Base-by-base conservation (phyloP, 2,113 vertebrate genomes). In the Tilapia sparmanii region DNA sequence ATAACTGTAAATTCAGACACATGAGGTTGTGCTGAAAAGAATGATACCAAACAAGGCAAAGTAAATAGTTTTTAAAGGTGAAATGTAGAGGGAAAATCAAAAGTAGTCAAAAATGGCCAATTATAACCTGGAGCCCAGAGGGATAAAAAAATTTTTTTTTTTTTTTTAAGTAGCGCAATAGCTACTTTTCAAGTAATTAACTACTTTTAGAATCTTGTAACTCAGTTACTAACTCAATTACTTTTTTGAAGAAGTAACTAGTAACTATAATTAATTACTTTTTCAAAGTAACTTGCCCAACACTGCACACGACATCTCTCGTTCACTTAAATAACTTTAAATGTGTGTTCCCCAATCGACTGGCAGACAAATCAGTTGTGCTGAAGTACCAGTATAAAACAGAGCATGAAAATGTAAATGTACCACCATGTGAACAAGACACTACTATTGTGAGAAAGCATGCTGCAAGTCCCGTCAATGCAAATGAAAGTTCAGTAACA, bases 111-210 rank as follows among this genome's bases (percentile, higher is more conserved):
- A 53, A 53, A n/a, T 53, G 50, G 19, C 50, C 50, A 53, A n/a
- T 53, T 53, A 53, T 53, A 53, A n/a, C 52, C 19, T 53, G 52
- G 19, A 53, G 19, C 52, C 52, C 52, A 54, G n/a, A 54, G 52
- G 52, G n/a, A 54, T 54, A 53, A 54, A 22, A 10, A 5, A 1
- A n/a, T n/a, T n/a, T n/a, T n/a, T n/a, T 26, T 26, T 0, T 0
- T 5, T 50, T 50, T 50, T 50, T 6, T 15, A 22, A 54, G 52
- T 54, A 54, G 22, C 5, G 6, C 52, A 54, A 54, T 54, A 54
- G 52, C 10, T 54, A 54, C 52, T 54, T 54, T 22, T 11, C 52
- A 54, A 54, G 52, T 54, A 54, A 7, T 54, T 11, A 22, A 22
- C 5, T 53, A 53, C n/a, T 22, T 53, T 54, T 54, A 54, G 52